phyloP scores from a whole-genome alignment of 2,888 invertebrate genomes.

The Tenthredo distinguenda region DNA sequence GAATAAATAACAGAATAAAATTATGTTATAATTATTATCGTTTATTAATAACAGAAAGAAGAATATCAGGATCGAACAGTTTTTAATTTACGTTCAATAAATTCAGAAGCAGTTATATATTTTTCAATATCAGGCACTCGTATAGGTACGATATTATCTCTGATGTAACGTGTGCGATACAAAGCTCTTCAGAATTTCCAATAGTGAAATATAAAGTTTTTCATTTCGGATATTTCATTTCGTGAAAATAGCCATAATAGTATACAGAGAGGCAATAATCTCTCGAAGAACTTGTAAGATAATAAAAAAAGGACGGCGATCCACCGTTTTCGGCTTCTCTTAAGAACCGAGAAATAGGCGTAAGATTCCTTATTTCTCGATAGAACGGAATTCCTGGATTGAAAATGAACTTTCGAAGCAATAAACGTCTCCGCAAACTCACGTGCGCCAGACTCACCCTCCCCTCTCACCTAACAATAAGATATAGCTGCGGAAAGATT shows the following conservation, averaged over 20 bases:
- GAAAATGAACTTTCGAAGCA: constrained; percentile 24
- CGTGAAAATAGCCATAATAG: neutral
- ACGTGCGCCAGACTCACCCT: neutral
- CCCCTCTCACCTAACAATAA: too few species aligned
- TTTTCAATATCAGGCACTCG: neutral
- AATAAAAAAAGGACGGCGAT: neutral
- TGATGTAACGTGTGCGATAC: neutral
- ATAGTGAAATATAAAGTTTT: neutral
- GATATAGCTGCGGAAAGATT: neutral
- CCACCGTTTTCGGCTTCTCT: too few species aligned
- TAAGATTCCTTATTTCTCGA: neutral
- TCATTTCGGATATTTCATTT: too few species aligned
- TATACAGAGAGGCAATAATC: neutral
- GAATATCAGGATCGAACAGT: too few species aligned
- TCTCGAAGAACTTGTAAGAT: neutral
- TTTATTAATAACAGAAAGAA: neutral
- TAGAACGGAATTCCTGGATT: neutral
- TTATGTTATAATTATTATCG: neutral
- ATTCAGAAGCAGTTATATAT: neutral
- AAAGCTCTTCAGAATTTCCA: neutral
- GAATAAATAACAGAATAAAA: neutral
- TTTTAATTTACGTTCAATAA: neutral
- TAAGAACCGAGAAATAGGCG: too few species aligned
- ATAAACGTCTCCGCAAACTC: constrained; percentile 41
- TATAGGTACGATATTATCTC: neutral